Evolutionary conservation across 2,888 invertebrate genomes (phyloP), one percentile per base, ranked within the genome.

Genomic region (Sinotaia quadrata): DNA sequence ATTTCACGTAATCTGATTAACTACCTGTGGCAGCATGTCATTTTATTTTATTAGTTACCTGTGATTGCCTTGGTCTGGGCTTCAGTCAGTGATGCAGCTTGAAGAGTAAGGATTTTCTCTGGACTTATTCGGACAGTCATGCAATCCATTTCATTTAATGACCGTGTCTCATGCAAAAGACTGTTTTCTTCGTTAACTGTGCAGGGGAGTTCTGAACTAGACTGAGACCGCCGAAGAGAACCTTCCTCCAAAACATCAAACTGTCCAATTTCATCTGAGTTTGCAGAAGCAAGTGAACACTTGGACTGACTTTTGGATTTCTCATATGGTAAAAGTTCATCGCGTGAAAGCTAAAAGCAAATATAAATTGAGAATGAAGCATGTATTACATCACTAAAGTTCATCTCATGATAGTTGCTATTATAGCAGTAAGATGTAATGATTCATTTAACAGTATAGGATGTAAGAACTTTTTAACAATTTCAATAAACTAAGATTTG

Each of bases 21-120:
- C n/a, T n/a, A n/a, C n/a, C n/a, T n/a, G n/a, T n/a, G n/a, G n/a
- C n/a, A n/a, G n/a, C n/a, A n/a, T n/a, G n/a, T n/a, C n/a, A n/a
- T n/a, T n/a, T n/a, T n/a, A 12, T 18, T 18, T 24, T 21, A 7
- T 12, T 4, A 4, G 4, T 4, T 67, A 88, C 88, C 88, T 76
- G 85, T 85, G 34, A 88, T 83, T 27, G 87, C 84, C 71, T 81
- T 85, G 63, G 84, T 78, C 72, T 87, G 87, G 36, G 87, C 87
- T 69, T 87, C 86, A n/a, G 86, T 86, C 33, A 88, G 78, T 34
- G 81, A 80, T 8, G 85, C 82, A 1, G 65, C 54, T 24, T 52
- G 65, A 21, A 85, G 72, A 49, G 79, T 78, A 24, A 83, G 74
- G 41, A 81, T 78, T 76, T 81, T 81, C 70, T 85, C 86, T 0